Evolutionary conservation across 1,140 invertebrate species (phyloP).

Genomic region (Diorhabda sublineata): DNA sequence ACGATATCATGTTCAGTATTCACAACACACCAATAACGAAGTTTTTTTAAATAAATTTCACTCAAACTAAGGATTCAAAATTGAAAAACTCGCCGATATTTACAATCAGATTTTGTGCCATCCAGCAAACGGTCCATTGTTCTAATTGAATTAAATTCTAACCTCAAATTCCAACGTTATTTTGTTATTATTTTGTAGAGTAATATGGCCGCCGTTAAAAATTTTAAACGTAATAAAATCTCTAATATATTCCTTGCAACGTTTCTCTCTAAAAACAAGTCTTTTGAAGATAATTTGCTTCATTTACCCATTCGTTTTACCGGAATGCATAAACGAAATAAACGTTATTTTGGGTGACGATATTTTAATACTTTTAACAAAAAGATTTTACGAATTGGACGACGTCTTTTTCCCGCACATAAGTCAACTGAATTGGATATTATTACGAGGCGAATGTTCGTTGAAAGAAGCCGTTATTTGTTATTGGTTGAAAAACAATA

Average conservation of each 20-base stretch:
- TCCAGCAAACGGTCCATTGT: too few relatives aligned
- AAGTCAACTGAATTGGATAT: constrained; percentile 6
- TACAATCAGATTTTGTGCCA: too few relatives aligned
- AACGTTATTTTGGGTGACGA: constrained; percentile 5
- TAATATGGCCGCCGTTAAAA: neutral
- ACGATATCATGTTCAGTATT: too few relatives aligned
- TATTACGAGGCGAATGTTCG: neutral
- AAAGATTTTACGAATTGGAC: neutral
- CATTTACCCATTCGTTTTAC: neutral
- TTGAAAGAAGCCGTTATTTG: neutral
- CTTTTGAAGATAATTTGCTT: constrained; percentile 1
- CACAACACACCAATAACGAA: too few relatives aligned
- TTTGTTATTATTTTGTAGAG: neutral
- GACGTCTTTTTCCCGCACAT: neutral
- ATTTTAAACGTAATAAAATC: neutral
- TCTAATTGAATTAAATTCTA: too few relatives aligned
- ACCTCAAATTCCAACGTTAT: too few relatives aligned
- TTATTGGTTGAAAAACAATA: neutral
- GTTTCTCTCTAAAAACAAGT: neutral
- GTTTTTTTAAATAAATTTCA: too few relatives aligned
- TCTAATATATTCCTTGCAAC: neutral
- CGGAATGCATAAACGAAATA: neutral
- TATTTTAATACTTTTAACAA: constrained; percentile 4
- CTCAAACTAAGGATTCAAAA: too few relatives aligned
- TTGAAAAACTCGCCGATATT: too few relatives aligned